Percentiles rank a stretch among this genome's conserved stretches.
Conservation (phyloP, 2,888 invertebrate genomes). For the Dendrolimus pini region DNA sequence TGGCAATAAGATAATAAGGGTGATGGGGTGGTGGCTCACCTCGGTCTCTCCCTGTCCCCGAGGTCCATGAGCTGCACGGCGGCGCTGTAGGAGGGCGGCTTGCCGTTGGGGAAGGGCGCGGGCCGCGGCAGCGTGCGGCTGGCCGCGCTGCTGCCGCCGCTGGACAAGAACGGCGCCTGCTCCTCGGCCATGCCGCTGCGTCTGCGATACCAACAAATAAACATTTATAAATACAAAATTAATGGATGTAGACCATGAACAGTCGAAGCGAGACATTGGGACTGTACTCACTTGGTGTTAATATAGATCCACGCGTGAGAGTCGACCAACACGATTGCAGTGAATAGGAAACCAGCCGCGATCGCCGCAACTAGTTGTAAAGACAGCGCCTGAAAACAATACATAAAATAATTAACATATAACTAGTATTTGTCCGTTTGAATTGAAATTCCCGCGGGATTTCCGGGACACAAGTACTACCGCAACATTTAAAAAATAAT, state of each 20-base stretch:
- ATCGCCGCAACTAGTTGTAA: constrained; percentile 92
- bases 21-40: constrained; percentile 19
- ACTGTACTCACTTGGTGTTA: constrained; percentile 83
- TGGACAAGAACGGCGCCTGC: constrained; percentile 86
- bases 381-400: constrained; percentile 79
- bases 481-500: background rate
- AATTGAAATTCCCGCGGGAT: too few species aligned
- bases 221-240: background rate
- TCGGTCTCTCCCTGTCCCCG: constrained; percentile 41
- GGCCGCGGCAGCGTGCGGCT: constrained; percentile 67
- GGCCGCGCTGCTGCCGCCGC: constrained; percentile 65
- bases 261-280: background rate
- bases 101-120: constrained; percentile 82
- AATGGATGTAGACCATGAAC: background rate
- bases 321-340: constrained; percentile 94
- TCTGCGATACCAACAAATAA: constrained; percentile 46
- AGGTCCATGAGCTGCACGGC: constrained; percentile 76
- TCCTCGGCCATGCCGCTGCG: constrained; percentile 90
- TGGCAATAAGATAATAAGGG: too few species aligned
- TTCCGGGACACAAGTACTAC: too few species aligned
- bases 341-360: constrained; percentile 91
- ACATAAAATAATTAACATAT: too few species aligned
- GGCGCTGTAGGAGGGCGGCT: constrained; percentile 73
- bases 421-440: too few species aligned
- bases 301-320: constrained; percentile 98